Base-by-base conservation (phyloP, 1,140 invertebrate genomes). In the Watersipora subatra region DNA sequence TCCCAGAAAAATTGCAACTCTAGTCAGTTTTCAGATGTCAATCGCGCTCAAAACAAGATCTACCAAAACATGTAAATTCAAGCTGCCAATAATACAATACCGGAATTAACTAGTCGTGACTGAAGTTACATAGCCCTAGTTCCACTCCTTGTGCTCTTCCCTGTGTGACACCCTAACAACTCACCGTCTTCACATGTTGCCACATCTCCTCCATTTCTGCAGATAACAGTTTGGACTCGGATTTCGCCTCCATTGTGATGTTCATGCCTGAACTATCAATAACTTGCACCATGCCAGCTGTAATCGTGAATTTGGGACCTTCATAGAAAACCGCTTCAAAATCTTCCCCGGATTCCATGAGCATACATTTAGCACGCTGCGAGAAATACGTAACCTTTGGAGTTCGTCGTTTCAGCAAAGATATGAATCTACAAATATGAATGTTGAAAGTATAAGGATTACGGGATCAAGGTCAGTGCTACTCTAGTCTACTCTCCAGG, bases 301-400 rank as follows among this genome's bases (percentile, higher is more conserved):
- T 46, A 7, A 46, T 46, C 7, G 34, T 46, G n/a, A 46, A 46
- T n/a, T 46, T 46, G n/a, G 34, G 34, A 7, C 78, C 78, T 72
- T 78, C 81, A 79, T 89, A 89, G 78, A 90, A 92, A 57, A 80
- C 81, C 12, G 84, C 83, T 81, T 94, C 90, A 81, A 93, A 93
- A 78, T 94, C 88, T n/a, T 86, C 79, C 69, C 84, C 77, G 0
- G 88, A 88, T 79, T 97, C 93, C 93, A 96, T 96, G 15, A 94
- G 84, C 64, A 90, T 84, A 76, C 89, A 93, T 77, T 94, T 94
- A 0, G 89, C 88, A 71, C 86, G 81, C 24, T 84, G 75, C 25
- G 88, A 90, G 73, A 93, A 93, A 28, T 89, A 84, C 0, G 90
- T 96, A 12, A 97, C 84, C 83, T 96, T 97, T 0, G 92, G 88